phyloP scores from a whole-genome alignment of 2,113 vertebrate species.

The Thinocorus orbignyianus region DNA sequence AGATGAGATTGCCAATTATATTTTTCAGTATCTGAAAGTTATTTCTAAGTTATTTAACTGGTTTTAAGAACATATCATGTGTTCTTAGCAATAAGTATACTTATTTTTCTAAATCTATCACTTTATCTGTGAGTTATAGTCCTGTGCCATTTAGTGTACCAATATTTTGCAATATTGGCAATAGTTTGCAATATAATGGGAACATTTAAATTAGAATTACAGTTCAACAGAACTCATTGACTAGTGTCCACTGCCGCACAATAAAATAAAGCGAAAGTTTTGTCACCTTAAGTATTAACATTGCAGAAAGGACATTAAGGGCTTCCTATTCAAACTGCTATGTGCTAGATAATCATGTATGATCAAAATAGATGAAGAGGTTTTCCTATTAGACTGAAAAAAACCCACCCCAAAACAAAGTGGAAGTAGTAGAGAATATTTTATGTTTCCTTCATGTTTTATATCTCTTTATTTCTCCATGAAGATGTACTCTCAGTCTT shows the following conservation, averaged over 20 bases:
- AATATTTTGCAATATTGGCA: neutral
- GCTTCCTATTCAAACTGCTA: neutral
- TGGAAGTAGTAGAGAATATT: neutral
- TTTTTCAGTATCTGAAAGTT: neutral
- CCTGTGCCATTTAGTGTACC: neutral
- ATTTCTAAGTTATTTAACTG: neutral
- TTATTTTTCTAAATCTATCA: neutral
- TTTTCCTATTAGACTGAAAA: neutral
- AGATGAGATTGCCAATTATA: neutral
- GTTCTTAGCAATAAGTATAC: neutral
- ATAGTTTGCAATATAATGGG: neutral
- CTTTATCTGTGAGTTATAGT: neutral
- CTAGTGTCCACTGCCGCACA: neutral
- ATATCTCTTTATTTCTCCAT: neutral
- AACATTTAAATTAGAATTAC: neutral
- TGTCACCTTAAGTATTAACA: neutral
- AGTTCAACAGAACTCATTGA: neutral
- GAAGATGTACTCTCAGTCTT: neutral
- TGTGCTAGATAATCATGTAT: neutral
- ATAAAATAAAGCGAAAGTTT: neutral
- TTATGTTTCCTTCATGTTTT: neutral
- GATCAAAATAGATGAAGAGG: neutral
- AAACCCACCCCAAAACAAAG: neutral
- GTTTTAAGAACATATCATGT: neutral
- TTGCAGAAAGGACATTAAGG: neutral